Percentiles rank a stretch among this genome's conserved stretches.
These are phyloP conservation scores for Trigoniulus corallinus DNA, from an alignment of 1,140 invertebrate genomes.

Conservation along the genomic window DNA sequence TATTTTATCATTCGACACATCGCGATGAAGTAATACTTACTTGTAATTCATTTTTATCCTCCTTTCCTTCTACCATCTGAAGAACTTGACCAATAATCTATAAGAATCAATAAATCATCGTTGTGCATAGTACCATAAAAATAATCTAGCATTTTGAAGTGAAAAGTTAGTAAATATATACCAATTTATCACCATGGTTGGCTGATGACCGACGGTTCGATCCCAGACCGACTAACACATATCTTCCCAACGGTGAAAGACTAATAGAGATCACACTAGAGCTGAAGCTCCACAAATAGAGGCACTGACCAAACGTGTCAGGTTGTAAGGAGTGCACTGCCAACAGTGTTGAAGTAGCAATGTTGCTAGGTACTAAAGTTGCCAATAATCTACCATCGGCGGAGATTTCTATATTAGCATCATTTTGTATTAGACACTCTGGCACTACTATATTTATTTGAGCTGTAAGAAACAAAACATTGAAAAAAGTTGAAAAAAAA, in stretches of 20 bases:
- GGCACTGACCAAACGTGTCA: conserved; percentile 49
- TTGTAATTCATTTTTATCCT: background rate
- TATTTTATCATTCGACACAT: conserved; percentile 2
- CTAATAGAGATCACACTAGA: conserved; percentile 65
- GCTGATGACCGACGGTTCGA: conserved; percentile 32
- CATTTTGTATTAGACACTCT: conserved; percentile 70
- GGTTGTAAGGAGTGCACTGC: conserved; percentile 63
- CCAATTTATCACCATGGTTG: conserved; percentile 19
- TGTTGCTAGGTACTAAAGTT: conserved; percentile 40
- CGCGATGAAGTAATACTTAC: background rate
- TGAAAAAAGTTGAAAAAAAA: conserved; percentile 4
- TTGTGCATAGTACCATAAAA: too few species aligned
- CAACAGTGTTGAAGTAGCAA: conserved; percentile 40
- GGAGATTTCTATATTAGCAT: conserved; percentile 69
- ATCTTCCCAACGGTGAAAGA: conserved; percentile 53
- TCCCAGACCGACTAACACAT: conserved; percentile 59
- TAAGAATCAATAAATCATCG: too few species aligned
- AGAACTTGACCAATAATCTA: background rate
- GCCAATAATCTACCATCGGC: conserved; percentile 58
- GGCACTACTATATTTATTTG: conserved; percentile 57
- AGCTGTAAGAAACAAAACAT: conserved; percentile 30
- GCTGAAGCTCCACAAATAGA: conserved; percentile 55
- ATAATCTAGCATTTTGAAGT: too few species aligned
- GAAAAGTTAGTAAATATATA: too few species aligned
- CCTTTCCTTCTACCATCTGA: background rate